Evolutionary conservation across 92 coral and sea anemone species (phyloP).

Genomic region (Heteractis magnifica): DNA sequence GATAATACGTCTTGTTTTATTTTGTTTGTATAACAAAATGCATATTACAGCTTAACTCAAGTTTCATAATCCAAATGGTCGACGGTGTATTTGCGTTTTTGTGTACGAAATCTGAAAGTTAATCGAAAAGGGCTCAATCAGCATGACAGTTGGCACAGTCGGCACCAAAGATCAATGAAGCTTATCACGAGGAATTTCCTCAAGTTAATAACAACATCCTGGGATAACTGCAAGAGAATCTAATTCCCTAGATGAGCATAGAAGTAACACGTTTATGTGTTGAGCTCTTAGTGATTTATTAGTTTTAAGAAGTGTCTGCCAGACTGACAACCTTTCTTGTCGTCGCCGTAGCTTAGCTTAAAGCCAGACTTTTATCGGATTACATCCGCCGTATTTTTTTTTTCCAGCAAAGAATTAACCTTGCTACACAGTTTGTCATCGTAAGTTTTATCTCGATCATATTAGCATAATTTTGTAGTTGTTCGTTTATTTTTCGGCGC

Average conservation of each 20-base stretch:
- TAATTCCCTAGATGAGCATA: not conserved
- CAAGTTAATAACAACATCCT: not conserved
- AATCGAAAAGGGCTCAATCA: not conserved
- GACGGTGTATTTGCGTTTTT: not conserved
- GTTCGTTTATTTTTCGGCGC: too few species aligned
- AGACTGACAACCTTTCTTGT: too few species aligned
- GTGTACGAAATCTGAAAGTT: not conserved
- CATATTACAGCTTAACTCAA: not conserved
- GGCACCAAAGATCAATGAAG: not conserved
- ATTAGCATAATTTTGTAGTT: too few species aligned
- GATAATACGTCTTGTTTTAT: not conserved
- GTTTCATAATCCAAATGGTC: not conserved
- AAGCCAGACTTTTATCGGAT: too few species aligned
- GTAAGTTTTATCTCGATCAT: too few species aligned
- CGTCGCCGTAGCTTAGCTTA: too few species aligned
- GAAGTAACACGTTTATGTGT: not conserved
- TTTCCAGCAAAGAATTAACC: too few species aligned
- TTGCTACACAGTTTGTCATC: too few species aligned
- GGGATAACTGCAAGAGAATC: not conserved
- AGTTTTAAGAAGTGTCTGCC: too few species aligned
- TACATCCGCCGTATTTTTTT: too few species aligned
- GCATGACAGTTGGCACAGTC: not conserved
- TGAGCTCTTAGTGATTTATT: too few species aligned
- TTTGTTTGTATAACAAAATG: not conserved
- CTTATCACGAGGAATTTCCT: constrained; percentile 1